Conservation (phyloP, 2,113 vertebrate species). For the Phodopus roborovskii region DNA sequence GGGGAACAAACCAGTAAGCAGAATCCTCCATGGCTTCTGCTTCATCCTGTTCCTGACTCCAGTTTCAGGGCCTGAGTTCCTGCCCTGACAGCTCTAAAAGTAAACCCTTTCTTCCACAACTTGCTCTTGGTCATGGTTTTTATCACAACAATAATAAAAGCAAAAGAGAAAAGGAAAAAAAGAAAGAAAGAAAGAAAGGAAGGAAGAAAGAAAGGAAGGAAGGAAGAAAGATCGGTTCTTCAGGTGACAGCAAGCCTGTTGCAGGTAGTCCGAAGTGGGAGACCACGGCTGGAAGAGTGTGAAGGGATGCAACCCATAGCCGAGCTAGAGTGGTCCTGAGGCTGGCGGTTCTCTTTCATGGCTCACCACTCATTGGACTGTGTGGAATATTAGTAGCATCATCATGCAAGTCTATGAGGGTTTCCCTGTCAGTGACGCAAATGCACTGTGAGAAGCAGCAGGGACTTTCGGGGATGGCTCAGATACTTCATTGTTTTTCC, state of each 20-base stretch:
- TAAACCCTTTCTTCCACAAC: no score
- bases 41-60: no score
- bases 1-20: no score
- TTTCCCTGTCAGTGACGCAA: conserved; percentile 67
- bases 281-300: conserved; percentile 77
- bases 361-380: conserved; percentile 68
- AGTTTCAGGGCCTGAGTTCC: no score
- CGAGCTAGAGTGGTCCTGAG: conserved; percentile 81
- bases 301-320: conserved; percentile 77
- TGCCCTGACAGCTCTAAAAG: no score
- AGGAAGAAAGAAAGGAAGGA: conserved; percentile 56
- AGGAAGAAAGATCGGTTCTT: conserved; percentile 58
- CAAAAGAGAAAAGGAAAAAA: no score
- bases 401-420: conserved; percentile 78
- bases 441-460: conserved; percentile 72
- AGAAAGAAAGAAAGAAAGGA: no score
- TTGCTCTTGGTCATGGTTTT: no score
- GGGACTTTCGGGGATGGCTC: conserved; percentile 82
- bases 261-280: conserved; percentile 72
- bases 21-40: no score
- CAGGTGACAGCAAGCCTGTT: conserved; percentile 69
- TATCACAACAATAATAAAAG: no score
- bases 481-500: conserved; percentile 85
- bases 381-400: conserved; percentile 18
- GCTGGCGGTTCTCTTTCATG: conserved; percentile 80